Base-by-base conservation (phyloP, 1,140 invertebrate species). In the Drosophila miranda region DNA sequence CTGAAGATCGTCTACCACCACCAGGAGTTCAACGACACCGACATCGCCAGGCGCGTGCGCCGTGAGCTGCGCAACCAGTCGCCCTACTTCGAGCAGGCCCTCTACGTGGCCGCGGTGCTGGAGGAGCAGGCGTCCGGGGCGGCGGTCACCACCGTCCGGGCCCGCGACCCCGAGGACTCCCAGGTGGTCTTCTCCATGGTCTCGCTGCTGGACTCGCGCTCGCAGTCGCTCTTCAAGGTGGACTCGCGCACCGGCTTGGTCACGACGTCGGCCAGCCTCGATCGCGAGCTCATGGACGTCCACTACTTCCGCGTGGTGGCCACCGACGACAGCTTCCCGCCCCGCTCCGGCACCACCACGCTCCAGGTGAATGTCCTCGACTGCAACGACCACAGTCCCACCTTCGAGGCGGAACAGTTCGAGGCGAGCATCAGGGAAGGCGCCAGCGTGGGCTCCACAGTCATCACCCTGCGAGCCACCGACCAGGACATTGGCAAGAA, bases 401-500 rank as follows among this genome's bases (percentile, higher is more conserved):
- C 94, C 1, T 99, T 99, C 91, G 97, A 98, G 86, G 95, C 95
- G 91, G 93, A 94, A 43, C 95, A 96, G 69, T 98, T 98, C 89
- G 96, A 97, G 76, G 95, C 96, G 0, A 94, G 94, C 0, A 93
- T 98, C 0, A 92, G 96, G 30, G 97, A 98, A 91, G 95, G 95
- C 2, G 95, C 96, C 1, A 95, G 95, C 5, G 93, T 98, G n/a
- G 97, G 97, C 0, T 95, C 96, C 0, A 97, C 96, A 0, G 95
- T 99, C 0, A 93, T 98, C 0, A 98, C 97, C 0, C 93, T 99
- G 0, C 95, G 97, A 57, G 98, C 98, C 0, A 96, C 96, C 0
- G 98, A 99, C 91, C 94, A 96, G 75, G 98, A 99, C 89, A 93
- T 96, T 16, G 97, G 96, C 13, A 94, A 95, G 51, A 98, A 99